Evolutionary conservation across 2,113 vertebrate genomes (phyloP).

Genomic region (Dicaeum eximium): DNA sequence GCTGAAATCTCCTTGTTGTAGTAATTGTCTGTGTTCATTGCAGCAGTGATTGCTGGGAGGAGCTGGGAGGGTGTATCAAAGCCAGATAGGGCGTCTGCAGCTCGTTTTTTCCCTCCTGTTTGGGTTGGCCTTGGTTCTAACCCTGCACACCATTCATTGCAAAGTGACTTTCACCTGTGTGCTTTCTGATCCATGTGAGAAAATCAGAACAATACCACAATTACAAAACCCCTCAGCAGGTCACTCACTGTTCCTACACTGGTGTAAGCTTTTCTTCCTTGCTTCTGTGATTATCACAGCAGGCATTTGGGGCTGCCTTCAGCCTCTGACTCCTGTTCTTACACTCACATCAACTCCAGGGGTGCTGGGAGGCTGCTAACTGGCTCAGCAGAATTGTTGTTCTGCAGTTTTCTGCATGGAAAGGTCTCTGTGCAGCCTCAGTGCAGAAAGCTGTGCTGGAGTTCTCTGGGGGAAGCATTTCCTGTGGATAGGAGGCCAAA

Average conservation of each 20-base stretch:
- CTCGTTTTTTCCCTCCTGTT: background rate
- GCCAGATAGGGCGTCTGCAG: slow-evolving; percentile 28
- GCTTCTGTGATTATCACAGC: background rate
- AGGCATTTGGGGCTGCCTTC: background rate
- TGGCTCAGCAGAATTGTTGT: background rate
- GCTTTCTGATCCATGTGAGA: background rate
- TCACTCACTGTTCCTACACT: background rate
- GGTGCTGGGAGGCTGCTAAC: background rate
- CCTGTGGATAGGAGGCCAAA: background rate
- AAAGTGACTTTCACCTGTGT: background rate
- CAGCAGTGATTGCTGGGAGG: slow-evolving; percentile 40
- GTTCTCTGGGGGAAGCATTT: background rate
- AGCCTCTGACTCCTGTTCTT: background rate
- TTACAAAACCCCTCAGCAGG: background rate
- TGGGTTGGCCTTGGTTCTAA: background rate
- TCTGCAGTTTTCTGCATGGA: background rate
- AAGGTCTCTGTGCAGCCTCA: background rate
- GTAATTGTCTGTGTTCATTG: slow-evolving; percentile 32
- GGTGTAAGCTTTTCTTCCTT: background rate
- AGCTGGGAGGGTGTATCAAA: slow-evolving; percentile 65
- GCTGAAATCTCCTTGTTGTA: background rate
- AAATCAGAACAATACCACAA: background rate
- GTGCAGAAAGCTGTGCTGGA: background rate
- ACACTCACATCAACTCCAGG: background rate
- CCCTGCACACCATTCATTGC: slow-evolving; percentile 8